Evolutionary conservation across 1,140 invertebrate species (phyloP), one percentile per base, ranked within the genome.

Genomic region (Helicorthomorpha holstii): DNA sequence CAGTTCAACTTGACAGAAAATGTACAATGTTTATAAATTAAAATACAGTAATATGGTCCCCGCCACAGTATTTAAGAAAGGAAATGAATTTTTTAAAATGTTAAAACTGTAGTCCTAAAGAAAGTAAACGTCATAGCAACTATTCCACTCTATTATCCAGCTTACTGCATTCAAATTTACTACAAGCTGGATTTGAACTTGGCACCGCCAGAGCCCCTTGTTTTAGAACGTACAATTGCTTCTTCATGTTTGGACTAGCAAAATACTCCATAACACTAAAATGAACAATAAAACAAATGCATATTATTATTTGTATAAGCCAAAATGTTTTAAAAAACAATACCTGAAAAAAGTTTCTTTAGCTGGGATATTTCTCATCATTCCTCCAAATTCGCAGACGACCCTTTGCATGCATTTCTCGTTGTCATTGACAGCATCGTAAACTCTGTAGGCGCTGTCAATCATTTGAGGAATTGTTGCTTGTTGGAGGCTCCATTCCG

Each of bases 341-440:
- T 22, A 46, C 44, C 19, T 46, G 44, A 46, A 46, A 19, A 49
- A 49, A 23, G 22, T 51, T 23, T n/a, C 19, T 23, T 51, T 51
- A 3, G 38, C 50, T 25, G 19, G 22, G 7, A 43, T 26, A 10
- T 51, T 27, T 19, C 19, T 23, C 38, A 51, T 16, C 12, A 51
- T 43, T 43, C 50, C 41, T 4, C 50, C 50, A 10, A 51, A 10
- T 27, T 51, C 50, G 41, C 50, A 51, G 4, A 45, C 26, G 2
- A 51, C 42, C 12, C 42, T 24, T 26, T 45, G 41, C 38, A 45
- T 25, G 41, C 50, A 51, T 3, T 44, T 2, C 10, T 51, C 50
- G 4, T 41, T 23, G 25, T 51, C 50, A 21, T 44, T 24, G 41
- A 27, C 38, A 27, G 50, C 50, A 16, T 44, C 27, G 41, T 44